A percentile compares a stretch with the other conserved stretches of the same genome.
Conservation (phyloP, 2,797 vertebrate genomes). For the Sebastes vulpes region DNA sequence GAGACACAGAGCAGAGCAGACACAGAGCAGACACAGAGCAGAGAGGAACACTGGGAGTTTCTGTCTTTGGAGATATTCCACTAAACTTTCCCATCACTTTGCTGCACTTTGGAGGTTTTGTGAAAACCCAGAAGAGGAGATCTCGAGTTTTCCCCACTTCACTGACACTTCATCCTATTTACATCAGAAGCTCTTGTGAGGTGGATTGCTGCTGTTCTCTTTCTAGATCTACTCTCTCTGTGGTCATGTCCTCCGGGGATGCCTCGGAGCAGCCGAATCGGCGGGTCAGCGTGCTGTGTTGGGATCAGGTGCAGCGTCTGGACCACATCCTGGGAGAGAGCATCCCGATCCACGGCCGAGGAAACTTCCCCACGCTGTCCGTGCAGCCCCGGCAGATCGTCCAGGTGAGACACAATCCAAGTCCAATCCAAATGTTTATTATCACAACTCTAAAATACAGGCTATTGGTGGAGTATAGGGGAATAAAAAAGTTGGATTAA, state of each 20-base stretch:
- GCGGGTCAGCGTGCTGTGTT: conserved; percentile 91
- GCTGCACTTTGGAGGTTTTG: conserved; percentile 23
- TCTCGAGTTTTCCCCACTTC: neutral
- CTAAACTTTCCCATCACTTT: conserved; percentile 10
- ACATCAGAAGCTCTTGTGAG: neutral
- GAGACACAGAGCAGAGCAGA: neutral
- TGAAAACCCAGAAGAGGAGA: conserved; percentile 8
- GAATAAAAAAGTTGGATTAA: neutral
- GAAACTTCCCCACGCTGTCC: conserved; percentile 95
- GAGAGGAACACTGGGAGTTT: neutral
- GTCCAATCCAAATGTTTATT: neutral
- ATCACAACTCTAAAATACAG: neutral
- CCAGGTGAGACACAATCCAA: conserved; percentile 68
- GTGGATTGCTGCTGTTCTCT: neutral
- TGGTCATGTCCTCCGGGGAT: conserved; percentile 83
- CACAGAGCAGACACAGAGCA: neutral
- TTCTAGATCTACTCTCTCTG: too few species aligned
- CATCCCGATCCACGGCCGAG: conserved; percentile 94
- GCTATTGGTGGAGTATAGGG: neutral
- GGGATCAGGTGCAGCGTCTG: conserved; percentile 94
- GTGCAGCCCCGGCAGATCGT: conserved; percentile 92
- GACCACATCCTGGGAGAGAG: conserved; percentile 93
- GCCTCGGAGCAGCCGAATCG: conserved; percentile 70
- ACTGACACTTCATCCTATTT: neutral
- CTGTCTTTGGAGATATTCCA: conserved; percentile 20